Base-by-base conservation (phyloP, 2,888 invertebrate genomes). In the Drosophila prolongata region DNA sequence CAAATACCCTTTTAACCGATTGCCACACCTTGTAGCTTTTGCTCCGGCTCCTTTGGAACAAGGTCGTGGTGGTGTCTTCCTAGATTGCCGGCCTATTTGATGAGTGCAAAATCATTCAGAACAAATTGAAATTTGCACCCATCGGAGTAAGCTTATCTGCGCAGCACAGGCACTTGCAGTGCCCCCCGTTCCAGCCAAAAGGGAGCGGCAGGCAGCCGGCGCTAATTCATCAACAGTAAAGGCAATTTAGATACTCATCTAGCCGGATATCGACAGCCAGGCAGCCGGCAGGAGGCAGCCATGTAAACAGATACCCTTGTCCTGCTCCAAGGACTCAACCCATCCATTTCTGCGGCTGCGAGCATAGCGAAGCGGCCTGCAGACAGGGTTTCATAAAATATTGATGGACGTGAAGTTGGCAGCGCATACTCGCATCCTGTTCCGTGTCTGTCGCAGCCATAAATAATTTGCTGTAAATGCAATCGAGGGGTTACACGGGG, bases 161-260 rank as follows among this genome's bases (percentile, higher is more conserved):
- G 47, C 42, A 66, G 38, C 55, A 38, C 74, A 80, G 81, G 58
- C 77, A 62, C 52, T 62, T 62, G 66, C 53, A 50, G 49, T 47
- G 38, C 49, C 60, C 50, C 53, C 44, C 73, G 44, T 47, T 64
- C 64, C 30, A 37, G 3, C 14, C 37, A 14, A 34, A 42, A 35
- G 47, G 38, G 16, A 30, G 24, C 42, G 57, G 62, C 71, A 73
- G 78, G 64, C 69, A 76, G 73, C 79, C 84, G 69, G 87, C 76
- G 78, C 85, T 86, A 86, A 86, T 86, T 86, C 85, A 86, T 86
- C 85, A 86, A 86, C 79, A 86, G 85, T 81, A 81, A 82, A 87
- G 88, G 89, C 87, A 89, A 86, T 86, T 86, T 86, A 89, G 87
- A 86, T 89, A 86, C 87, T 87, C 89, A 86, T 89, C 87, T 89